Evolutionary conservation across 2,888 invertebrate genomes (phyloP).

Genomic region (Automeris io): DNA sequence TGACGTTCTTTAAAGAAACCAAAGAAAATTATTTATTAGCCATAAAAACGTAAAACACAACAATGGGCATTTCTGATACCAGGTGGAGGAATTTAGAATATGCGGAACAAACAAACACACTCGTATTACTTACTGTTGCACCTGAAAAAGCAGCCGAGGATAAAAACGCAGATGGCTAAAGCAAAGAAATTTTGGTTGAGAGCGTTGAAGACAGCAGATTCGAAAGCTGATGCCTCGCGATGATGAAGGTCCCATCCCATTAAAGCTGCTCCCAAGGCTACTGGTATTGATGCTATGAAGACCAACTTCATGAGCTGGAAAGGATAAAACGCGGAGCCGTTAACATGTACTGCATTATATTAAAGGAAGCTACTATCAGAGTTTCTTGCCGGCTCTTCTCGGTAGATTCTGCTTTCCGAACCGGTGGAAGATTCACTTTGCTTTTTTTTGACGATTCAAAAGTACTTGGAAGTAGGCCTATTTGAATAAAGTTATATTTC

Average conservation of each 20-base stretch:
- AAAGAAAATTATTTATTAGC: no score
- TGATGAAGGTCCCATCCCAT: conserved; percentile 70
- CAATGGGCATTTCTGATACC: no score
- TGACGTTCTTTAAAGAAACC: no score
- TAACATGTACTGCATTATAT: neutral
- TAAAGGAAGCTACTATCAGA: neutral
- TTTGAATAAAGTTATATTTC: no score
- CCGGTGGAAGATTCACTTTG: no score
- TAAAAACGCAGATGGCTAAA: conserved; percentile 58
- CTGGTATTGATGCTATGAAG: conserved; percentile 49
- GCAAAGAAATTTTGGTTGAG: conserved; percentile 71
- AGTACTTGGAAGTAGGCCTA: no score
- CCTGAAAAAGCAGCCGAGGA: conserved; percentile 60
- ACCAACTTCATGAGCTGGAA: conserved; percentile 53
- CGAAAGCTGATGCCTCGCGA: conserved; percentile 56
- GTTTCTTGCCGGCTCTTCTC: no score
- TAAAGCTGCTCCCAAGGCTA: conserved; percentile 48
- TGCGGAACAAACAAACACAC: no score
- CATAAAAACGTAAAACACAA: no score
- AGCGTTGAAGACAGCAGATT: conserved; percentile 60
- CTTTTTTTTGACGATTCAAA: no score
- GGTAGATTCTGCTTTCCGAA: no score
- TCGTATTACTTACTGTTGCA: conserved; percentile 55
- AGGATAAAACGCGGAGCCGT: neutral
- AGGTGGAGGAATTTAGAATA: no score